Evolutionary conservation across 2,888 invertebrate genomes (phyloP), one percentile per base, ranked within the genome.

Genomic region (Erebia ligea): DNA sequence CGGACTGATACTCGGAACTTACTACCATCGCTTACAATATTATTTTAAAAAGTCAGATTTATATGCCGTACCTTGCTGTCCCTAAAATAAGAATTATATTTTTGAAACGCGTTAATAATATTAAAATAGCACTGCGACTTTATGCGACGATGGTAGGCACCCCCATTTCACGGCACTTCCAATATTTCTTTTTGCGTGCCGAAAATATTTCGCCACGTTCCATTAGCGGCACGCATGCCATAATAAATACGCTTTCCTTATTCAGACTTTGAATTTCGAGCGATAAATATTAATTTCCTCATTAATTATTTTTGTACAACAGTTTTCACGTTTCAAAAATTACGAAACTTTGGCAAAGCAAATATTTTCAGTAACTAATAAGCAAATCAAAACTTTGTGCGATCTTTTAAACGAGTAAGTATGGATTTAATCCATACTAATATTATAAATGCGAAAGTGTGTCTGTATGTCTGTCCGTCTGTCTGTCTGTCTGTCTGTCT

Each of bases 141-240:
- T 25, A 25, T 3, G 25, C 25, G 4, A 25, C 25, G 4, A 25
- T 25, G 2, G 25, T 25, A 25, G 25, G 2, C 25, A 3, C 2
- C 25, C 25, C 25, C 25, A n/a, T n/a, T 58, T 34, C 59, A 19
- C 10, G 40, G 59, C 42, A 61, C 59, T 42, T 61, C 2, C 17
- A 61, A 61, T 45, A 45, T 61, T 42, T 45, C 42, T 19, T 42
- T 19, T 61, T 19, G 59, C 59, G 59, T 59, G 61, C 42, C 61
- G 19, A 42, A 19, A 62, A 48, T 48, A 62, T 62, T 62, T 48
- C 15, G 48, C 15, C 62, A 62, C 62, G 21, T 62, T 62, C 48
- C 62, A 48, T 25, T 21, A 21, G 8, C 2, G 45, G 13, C 62
- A 48, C 21, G 21, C 42, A 61, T 45, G 42, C 19, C n/a, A 13